Evolutionary conservation across 2,797 vertebrate genomes (phyloP).

Genomic region (Prionace glauca): DNA sequence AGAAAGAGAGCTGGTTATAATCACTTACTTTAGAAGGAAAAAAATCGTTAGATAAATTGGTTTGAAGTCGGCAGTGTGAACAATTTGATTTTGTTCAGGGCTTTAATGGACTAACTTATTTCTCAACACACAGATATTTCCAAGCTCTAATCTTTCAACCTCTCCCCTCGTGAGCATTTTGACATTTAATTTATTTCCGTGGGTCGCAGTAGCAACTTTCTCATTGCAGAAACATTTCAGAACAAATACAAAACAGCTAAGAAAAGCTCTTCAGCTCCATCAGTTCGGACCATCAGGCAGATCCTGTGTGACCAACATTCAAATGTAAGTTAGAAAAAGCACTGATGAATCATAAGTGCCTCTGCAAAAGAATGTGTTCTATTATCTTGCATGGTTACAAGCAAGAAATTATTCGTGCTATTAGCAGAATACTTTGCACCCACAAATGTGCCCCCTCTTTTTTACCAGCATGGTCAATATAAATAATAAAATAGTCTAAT

Average conservation of each 20-base stretch:
- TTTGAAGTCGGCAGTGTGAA: neutral
- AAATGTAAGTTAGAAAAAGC: neutral
- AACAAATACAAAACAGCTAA: neutral
- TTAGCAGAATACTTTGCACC: neutral
- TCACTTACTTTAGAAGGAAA: neutral
- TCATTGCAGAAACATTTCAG: neutral
- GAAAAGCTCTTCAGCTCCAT: neutral
- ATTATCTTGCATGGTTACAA: neutral
- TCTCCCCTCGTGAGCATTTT: neutral
- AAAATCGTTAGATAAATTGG: neutral
- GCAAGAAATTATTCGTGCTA: neutral
- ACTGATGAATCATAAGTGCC: neutral
- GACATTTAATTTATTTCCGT: neutral
- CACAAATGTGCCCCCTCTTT: neutral
- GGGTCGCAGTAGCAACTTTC: neutral
- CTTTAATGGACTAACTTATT: neutral
- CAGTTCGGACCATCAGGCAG: neutral
- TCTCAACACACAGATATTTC: neutral
- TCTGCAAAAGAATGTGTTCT: neutral
- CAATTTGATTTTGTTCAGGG: neutral
- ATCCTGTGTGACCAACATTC: neutral
- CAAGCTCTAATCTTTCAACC: neutral
- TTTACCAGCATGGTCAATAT: neutral
- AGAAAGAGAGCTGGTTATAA: neutral
- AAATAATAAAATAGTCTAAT: neutral